phyloP scores from a whole-genome alignment of 2,888 invertebrate genomes.

The Trichopria drosophilae region DNA sequence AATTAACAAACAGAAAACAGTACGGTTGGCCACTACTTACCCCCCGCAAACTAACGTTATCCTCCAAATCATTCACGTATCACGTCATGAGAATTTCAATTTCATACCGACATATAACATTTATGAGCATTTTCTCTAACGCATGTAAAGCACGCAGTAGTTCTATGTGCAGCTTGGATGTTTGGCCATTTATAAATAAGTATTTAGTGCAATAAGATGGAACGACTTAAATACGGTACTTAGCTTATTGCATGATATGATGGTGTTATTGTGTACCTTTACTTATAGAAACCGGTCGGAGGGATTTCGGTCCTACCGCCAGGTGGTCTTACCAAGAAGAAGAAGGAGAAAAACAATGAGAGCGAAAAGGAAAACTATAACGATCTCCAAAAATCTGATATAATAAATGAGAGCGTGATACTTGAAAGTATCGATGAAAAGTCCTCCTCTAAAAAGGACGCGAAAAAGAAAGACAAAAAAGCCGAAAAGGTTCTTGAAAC shows the following conservation, averaged over 20 bases:
- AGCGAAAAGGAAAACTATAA: conserved; percentile 63
- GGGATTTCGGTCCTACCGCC: conserved; percentile 82
- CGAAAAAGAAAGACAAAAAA: conserved; percentile 53
- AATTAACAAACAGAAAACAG: no score
- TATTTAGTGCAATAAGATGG: no score
- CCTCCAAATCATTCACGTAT: no score
- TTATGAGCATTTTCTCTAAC: no score
- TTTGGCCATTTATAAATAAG: no score
- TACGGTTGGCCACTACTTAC: no score
- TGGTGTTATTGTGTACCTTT: conserved; percentile 51
- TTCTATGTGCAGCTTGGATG: no score
- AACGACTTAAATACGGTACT: no score
- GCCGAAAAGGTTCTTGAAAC: conserved; percentile 53
- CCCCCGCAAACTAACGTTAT: no score
- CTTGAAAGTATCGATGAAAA: conserved; percentile 50
- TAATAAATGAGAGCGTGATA: conserved; percentile 50
- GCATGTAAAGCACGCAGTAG: no score
- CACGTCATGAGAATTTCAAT: no score
- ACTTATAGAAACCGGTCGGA: conserved; percentile 77
- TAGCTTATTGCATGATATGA: conserved; percentile 52
- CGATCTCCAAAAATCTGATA: conserved; percentile 58
- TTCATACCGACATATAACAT: no score
- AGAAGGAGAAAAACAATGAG: conserved; percentile 64
- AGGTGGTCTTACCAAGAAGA: conserved; percentile 64
- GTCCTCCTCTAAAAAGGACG: conserved; percentile 43